These are phyloP conservation scores for Myripristis jacobus DNA, from an alignment of 2,797 vertebrate species.

Conservation along the genomic window DNA sequence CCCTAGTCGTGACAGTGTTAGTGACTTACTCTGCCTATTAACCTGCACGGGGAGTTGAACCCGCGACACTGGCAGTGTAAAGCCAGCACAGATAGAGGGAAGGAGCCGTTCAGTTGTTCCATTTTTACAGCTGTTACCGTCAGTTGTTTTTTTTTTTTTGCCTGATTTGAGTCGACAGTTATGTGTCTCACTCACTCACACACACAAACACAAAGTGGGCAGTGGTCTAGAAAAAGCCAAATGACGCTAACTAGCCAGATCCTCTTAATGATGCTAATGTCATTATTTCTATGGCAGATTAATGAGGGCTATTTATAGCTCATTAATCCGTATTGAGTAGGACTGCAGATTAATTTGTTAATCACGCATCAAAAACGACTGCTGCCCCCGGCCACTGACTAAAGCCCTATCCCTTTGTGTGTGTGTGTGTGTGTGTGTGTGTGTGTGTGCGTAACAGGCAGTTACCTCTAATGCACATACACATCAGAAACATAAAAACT, in stretches of 20 bases:
- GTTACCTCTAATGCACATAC: neutral
- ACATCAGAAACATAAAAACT: too few species aligned
- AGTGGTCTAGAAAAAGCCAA: slow-evolving; percentile 43
- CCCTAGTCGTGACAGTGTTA: neutral
- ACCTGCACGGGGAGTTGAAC: neutral
- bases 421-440: slow-evolving; percentile 31
- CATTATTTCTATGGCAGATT: slow-evolving; percentile 73
- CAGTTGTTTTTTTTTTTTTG: slow-evolving; percentile 4
- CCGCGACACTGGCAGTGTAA: too few species aligned
- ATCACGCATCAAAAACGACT: slow-evolving; percentile 73
- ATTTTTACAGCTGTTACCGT: neutral
- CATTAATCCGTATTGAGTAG: slow-evolving; percentile 77
- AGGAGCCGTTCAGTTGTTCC: too few species aligned
- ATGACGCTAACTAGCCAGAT: slow-evolving; percentile 60
- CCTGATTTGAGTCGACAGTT: neutral
- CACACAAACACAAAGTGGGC: slow-evolving; percentile 40
- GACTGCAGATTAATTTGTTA: slow-evolving; percentile 77
- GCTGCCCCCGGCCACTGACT: slow-evolving; percentile 60
- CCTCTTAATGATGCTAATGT: slow-evolving; percentile 75
- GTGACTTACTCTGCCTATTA: neutral
- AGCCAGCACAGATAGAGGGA: too few species aligned
- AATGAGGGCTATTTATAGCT: slow-evolving; percentile 75
- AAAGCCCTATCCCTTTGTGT: slow-evolving; percentile 39
- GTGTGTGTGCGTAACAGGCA: slow-evolving; percentile 2
- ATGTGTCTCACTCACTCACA: slow-evolving; percentile 5